Evolutionary conservation across 2,797 vertebrate genomes (phyloP), one percentile per base, ranked within the genome.

Genomic region (Buceros bicornis): DNA sequence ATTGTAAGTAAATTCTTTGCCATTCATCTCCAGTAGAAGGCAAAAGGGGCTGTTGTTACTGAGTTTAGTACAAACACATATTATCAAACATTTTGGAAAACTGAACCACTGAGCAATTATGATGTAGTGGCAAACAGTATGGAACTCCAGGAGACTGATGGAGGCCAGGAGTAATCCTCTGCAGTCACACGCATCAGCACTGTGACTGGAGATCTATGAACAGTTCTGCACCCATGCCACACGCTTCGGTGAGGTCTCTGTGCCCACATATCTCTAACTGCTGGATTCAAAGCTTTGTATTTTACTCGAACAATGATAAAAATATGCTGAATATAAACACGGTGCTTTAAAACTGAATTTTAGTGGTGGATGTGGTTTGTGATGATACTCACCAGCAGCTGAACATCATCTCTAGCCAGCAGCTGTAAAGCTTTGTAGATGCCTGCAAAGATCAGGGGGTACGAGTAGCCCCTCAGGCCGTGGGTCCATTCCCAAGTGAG

Each of bases 401-500:
- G 95, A 57, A 99, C 98, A 0, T 97, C 97, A 70, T 99, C 99
- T 26, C 96, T 98, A 47, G 93, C 98, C 48, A 98, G 93, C 58
- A 99, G 92, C 62, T 99, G 97, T 47, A 99, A 95, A 31, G 97
- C 96, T 97, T 99, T 99, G 95, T 99, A 99, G 57, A 99, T 96
- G 74, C 97, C 80, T 7, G 99, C 99, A 95, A 99, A 99, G 93
- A 99, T 57, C 74, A 99, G 98, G 1, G 99, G 99, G 94, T 99
- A 99, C 1, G 97, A 97, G n/a, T 98, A 99, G 42, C 99, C 99
- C 95, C 99, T 97, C 86, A 99, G 95, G 64, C 98, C 98, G n/a
- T 97, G 97, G 42, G 97, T 98, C 99, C 99, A 99, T 86, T 99
- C 99, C 99, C 99, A 99, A n/a, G 99, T 99, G 97, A 99, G 96